Base-by-base conservation (phyloP, 2,888 invertebrate genomes). In the Branchellion lobata region DNA sequence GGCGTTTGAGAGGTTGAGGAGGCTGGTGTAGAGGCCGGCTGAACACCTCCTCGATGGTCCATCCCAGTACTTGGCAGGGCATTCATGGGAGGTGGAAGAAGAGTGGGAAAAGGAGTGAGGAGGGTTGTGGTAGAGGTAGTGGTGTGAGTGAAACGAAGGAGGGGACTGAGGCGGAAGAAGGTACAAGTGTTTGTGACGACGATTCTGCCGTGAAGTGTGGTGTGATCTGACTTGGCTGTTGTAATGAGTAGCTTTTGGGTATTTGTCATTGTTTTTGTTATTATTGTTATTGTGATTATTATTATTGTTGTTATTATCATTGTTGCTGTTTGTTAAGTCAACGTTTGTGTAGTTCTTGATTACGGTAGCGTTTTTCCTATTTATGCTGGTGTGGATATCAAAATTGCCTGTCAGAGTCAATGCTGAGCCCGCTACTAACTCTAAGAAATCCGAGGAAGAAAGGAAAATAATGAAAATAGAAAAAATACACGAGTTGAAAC, bases 41-140 rank as follows among this genome's bases (percentile, higher is more conserved):
- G 81, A 81, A 27, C 81, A 81, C 31, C 40, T 69, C 29, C 74
- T 81, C 31, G 81, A 81, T 0, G 81, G 81, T 21, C 53, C 75
- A 27, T 75, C 79, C 81, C 81, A 81, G 79, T 79, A 79, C 31
- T 68, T 74, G 40, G 33, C 24, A 2, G 81, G 81, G 69, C 81
- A 81, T 27, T 79, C 65, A 33, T 61, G 36, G 21, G n/a, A 27
- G 75, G 14, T 21, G 29, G 18, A 57, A 57, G 61, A n/a, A 57
- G 14, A 5, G 21, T 65, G 65, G 40, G 5, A 14, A 14, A 40
- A 40, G 40, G 40, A 40, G 40, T 57, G n/a, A n/a, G 61, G 61
- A 57, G 5, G 14, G 61, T 57, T 57, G 61, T 57, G 24, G 24
- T 57, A n/a, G 21, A 57, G 21, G 24, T 57, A 24, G 5, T 71